A percentile compares a stretch with the other conserved stretches of the same genome.
phyloP scores from a whole-genome alignment of 2,113 vertebrate genomes.

The Neodon shergylaensis region DNA sequence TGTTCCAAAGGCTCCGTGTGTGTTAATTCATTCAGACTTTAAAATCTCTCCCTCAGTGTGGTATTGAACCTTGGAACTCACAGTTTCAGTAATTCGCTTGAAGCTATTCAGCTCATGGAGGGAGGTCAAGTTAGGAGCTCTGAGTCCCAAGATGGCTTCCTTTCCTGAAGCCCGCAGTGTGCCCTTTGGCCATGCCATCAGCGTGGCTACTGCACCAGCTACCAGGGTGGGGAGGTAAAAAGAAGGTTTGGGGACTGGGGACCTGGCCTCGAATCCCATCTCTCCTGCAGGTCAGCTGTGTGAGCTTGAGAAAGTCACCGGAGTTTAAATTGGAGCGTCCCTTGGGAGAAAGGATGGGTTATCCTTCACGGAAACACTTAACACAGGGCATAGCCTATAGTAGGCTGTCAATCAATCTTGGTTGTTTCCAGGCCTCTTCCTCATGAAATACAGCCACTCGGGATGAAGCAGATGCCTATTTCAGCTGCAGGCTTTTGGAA shows the following conservation, averaged over 20 bases:
- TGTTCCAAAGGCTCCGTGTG: not conserved
- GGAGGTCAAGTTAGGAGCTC: not conserved
- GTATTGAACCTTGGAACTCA: not conserved
- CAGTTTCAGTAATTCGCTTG: not conserved
- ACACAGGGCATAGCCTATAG: not conserved
- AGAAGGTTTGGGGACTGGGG: not conserved
- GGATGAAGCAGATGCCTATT: slow-evolving; percentile 42
- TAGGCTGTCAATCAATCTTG: not conserved
- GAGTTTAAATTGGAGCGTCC: not conserved
- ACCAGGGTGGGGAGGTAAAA: rapidly evolving
- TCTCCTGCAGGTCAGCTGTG: too few relatives aligned
- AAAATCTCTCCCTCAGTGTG: not conserved
- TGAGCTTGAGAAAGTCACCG: not conserved
- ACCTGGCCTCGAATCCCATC: not conserved
- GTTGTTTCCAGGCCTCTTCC: not conserved
- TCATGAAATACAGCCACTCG: not conserved
- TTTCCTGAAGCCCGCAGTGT: not conserved
- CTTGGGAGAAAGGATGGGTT: not conserved
- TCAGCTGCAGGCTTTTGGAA: not conserved
- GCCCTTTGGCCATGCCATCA: not conserved
- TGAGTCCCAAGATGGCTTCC: rapidly evolving
- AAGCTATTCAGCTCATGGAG: not conserved
- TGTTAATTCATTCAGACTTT: not conserved
- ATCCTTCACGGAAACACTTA: not conserved
- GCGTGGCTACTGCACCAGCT: not conserved